Evolutionary conservation across 23 tunicate genomes (phyloP).

Genomic region (Diplosoma virens): DNA sequence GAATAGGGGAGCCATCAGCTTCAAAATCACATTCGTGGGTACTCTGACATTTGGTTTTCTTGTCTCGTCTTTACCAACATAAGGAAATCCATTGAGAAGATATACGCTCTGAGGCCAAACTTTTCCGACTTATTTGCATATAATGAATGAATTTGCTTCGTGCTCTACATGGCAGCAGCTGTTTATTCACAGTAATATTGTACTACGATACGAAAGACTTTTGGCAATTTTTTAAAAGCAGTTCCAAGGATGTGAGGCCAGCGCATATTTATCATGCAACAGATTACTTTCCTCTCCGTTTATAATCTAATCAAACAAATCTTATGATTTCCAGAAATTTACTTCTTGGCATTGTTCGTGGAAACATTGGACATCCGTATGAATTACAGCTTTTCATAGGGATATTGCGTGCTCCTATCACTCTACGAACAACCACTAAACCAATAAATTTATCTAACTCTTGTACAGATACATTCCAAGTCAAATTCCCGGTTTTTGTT

Average conservation of each 20-base stretch:
- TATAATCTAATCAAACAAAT: neutral
- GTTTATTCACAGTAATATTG: conserved; percentile 3
- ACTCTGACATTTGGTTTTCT: neutral
- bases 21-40: neutral
- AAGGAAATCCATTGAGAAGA: conserved; percentile 7
- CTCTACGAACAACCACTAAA: neutral
- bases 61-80: conserved; percentile 8
- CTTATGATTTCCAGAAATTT: neutral
- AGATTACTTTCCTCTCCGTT: neutral
- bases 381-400: neutral
- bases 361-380: neutral
- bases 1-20: conserved; percentile 1
- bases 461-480: too few relatives aligned
- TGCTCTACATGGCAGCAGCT: neutral
- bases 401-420: neutral
- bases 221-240: neutral
- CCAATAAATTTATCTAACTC: too few relatives aligned
- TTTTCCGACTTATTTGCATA: neutral
- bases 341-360: neutral
- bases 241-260: conserved; percentile 5
- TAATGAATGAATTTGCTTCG: neutral
- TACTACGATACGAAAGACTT: neutral
- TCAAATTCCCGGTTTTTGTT: neutral
- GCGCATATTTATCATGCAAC: neutral
- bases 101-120: conserved; percentile 5